These are phyloP conservation scores for Felis chaus DNA, from an alignment of 2,113 vertebrate genomes.

Conservation along the genomic window DNA sequence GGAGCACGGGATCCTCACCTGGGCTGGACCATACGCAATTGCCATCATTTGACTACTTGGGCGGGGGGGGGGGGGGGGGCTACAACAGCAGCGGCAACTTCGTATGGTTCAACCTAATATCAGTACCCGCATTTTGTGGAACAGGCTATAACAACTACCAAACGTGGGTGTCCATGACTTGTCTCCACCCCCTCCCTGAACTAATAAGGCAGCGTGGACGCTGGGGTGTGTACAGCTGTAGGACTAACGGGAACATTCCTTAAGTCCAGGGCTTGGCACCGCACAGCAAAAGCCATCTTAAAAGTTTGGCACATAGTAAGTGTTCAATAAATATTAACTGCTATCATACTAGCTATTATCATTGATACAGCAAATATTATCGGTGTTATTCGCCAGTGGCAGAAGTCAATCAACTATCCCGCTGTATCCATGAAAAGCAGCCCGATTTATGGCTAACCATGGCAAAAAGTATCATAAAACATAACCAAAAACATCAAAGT, in stretches of 20 bases:
- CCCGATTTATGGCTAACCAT: background rate
- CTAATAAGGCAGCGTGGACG: fast-evolving
- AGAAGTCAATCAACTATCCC: background rate
- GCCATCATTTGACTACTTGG: background rate
- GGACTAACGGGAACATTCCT: background rate
- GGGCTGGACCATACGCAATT: background rate
- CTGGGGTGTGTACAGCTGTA: background rate
- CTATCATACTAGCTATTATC: background rate
- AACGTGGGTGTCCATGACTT: fast-evolving
- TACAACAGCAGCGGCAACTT: background rate
- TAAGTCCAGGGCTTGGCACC: background rate
- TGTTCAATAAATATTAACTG: background rate
- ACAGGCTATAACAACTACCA: background rate
- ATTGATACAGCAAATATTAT: background rate
- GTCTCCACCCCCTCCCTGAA: background rate
- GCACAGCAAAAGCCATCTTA: background rate
- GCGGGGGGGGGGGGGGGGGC: fast-evolving
- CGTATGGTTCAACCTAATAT: background rate
- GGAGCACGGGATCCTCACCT: background rate
- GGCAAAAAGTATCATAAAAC: background rate
- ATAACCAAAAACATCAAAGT: no score
- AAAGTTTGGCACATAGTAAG: background rate
- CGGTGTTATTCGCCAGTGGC: background rate
- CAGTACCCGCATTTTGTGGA: background rate
- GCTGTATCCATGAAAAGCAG: background rate